Evolutionary conservation across 2,888 invertebrate genomes (phyloP), one percentile per base, ranked within the genome.

Genomic region (Argynnis bischoffii): DNA sequence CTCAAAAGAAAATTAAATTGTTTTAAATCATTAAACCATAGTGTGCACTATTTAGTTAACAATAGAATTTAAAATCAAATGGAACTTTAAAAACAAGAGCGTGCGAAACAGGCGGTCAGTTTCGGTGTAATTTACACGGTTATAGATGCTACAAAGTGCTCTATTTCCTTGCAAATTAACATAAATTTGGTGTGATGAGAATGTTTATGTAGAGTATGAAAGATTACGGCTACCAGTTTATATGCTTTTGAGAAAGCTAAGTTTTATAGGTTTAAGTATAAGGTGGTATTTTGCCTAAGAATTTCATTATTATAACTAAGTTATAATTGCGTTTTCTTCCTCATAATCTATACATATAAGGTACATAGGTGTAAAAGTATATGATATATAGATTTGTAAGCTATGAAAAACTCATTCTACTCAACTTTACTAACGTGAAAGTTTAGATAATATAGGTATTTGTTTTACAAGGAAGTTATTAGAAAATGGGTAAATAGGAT

Each of bases 41-140:
- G 31, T 51, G 1, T 4, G 16, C 51, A 18, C 1, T 55, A 51
- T 31, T 13, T 13, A 0, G 11, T 6, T 35, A 15, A 2, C 1
- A 4, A 51, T 60, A 47, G n/a, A 14, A 50, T 13, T 13, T 46
- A 63, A 55, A 63, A 21, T 51, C 4, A 35, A n/a, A 15, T 41
- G 16, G 21, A 16, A 16, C 8, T 41, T 54, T 18, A 16, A 16
- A 66, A 71, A 69, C 21, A 59, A 60, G 50, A 69, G 46, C 69
- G 71, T 71, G 71, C 61, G 71, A 71, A 71, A 69, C 59, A 55
- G 26, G 51, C 46, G 51, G 53, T 67, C 69, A 66, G 61, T 66
- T 57, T 63, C 26, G 57, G 48, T 57, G 54, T 64, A 59, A 64
- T 35, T 74, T 66, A 55, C 57, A 55, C 63, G 41, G 35, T 66